Percentiles rank a stretch among this genome's conserved stretches.
phyloP scores from a whole-genome alignment of 2,113 vertebrate genomes.

The Acinonyx jubatus region DNA sequence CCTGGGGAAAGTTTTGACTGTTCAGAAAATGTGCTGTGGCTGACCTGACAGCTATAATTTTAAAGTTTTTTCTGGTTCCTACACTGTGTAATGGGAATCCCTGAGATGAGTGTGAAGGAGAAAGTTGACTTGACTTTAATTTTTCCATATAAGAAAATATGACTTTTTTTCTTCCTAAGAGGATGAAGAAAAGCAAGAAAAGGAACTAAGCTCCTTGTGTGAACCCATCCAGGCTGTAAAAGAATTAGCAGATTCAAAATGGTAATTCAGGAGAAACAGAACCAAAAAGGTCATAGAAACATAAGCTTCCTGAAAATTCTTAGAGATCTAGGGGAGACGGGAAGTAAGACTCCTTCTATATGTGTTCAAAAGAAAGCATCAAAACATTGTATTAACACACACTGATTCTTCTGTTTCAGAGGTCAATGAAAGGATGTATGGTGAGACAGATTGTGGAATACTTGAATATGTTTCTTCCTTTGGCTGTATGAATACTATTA shows the following conservation, averaged over 20 bases:
- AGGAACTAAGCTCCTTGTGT: not conserved
- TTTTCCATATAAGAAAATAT: not conserved
- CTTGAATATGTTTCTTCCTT: not conserved
- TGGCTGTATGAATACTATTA: not conserved
- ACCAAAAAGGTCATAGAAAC: not conserved
- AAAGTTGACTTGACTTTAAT: not conserved
- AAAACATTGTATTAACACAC: not conserved
- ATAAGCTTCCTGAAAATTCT: not conserved
- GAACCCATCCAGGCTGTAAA: not conserved
- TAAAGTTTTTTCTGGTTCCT: not conserved
- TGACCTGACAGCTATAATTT: not conserved
- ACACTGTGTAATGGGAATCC: not conserved
- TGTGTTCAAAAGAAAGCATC: not conserved
- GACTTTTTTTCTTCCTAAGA: not conserved
- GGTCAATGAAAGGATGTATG: not conserved
- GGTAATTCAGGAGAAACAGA: not conserved
- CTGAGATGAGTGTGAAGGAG: not conserved
- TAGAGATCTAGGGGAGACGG: not conserved
- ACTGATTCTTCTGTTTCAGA: not conserved
- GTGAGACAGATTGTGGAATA: not conserved
- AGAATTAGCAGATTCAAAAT: not conserved
- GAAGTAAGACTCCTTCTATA: not conserved
- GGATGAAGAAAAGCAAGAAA: not conserved
- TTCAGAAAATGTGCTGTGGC: not conserved
- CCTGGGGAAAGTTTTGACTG: not conserved